A percentile compares a stretch with the other conserved stretches of the same genome.
These are phyloP conservation scores for Nephila pilipes DNA, from an alignment of 1,140 invertebrate genomes.

Conservation along the genomic window DNA sequence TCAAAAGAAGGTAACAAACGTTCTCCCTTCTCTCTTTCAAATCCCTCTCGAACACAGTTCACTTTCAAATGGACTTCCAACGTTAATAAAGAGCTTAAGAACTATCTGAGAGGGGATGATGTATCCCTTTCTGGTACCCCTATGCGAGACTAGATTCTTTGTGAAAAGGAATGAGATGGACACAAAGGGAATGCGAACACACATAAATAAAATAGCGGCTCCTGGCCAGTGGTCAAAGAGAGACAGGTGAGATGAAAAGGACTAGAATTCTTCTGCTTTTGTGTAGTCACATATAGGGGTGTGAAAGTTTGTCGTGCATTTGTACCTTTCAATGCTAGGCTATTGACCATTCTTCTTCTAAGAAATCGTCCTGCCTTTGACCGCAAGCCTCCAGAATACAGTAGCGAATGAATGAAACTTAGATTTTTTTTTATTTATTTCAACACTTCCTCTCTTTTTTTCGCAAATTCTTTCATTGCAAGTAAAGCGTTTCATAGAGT, in stretches of 20 bases:
- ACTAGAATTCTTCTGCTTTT: conserved; percentile 6
- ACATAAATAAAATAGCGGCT: background rate
- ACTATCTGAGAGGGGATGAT: background rate
- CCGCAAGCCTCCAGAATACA: no score
- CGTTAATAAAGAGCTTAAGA: conserved; percentile 34
- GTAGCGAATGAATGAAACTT: no score
- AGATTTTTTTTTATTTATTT: no score
- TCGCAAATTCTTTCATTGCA: no score
- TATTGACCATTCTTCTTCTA: conserved; percentile 17
- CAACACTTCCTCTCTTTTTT: no score
- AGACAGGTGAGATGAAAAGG: conserved; percentile 46
- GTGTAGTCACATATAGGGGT: background rate
- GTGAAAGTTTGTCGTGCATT: conserved; percentile 68
- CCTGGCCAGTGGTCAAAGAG: conserved; percentile 37
- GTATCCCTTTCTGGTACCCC: no score
- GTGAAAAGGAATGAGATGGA: background rate
- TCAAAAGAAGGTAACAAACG: no score
- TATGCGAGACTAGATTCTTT: no score
- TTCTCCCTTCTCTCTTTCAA: background rate
- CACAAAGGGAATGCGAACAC: background rate
- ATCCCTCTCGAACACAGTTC: background rate
- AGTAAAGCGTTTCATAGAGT: no score
- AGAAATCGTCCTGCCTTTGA: no score
- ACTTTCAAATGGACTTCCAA: background rate
- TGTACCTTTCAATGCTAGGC: conserved; percentile 37